phyloP scores from a whole-genome alignment of 2,888 invertebrate genomes.

The Tenthredo scrophulariae region DNA sequence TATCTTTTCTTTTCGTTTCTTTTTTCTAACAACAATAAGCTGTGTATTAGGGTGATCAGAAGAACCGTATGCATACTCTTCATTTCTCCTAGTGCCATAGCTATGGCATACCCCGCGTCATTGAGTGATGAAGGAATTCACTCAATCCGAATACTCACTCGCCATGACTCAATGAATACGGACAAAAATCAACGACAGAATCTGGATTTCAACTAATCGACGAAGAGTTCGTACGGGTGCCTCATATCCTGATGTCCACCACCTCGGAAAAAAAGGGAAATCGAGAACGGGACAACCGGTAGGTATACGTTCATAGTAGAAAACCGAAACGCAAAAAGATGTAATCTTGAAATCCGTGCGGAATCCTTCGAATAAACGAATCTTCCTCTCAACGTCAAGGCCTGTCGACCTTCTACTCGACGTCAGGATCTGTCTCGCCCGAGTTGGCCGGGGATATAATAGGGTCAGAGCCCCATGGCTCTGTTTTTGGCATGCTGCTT shows the following conservation, averaged over 20 bases:
- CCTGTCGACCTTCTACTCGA: constrained; percentile 12
- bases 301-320: not conserved
- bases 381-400: constrained; percentile 28
- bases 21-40: not conserved
- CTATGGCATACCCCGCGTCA: not conserved
- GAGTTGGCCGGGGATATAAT: constrained; percentile 33
- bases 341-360: constrained; percentile 36
- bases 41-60: not conserved
- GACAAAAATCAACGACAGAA: too few relatives aligned
- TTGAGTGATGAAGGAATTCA: not conserved
- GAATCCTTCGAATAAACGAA: constrained; percentile 37
- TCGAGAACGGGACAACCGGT: not conserved
- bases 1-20: not conserved
- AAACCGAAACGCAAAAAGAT: constrained; percentile 23
- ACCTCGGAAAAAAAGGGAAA: not conserved
- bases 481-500: constrained; percentile 41
- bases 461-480: constrained; percentile 37
- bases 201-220: too few relatives aligned
- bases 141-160: too few relatives aligned
- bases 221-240: too few relatives aligned
- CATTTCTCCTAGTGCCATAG: not conserved
- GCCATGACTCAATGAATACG: too few relatives aligned
- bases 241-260: too few relatives aligned
- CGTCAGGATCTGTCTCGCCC: constrained; percentile 28
- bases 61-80: not conserved